Evolutionary conservation across 2,888 invertebrate species (phyloP).

Genomic region (Tiliacea citrago): DNA sequence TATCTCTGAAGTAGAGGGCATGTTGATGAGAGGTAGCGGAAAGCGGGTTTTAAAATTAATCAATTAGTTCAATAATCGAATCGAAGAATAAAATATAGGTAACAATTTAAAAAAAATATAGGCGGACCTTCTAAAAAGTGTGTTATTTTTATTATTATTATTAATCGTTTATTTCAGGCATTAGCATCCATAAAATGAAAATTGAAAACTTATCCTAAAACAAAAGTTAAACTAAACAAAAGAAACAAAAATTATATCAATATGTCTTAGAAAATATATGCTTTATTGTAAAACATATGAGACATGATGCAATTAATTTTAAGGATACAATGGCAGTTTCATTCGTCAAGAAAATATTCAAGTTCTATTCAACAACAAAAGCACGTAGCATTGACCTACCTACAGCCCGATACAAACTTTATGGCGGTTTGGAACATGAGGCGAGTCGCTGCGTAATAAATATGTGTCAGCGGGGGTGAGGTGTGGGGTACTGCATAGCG

Average conservation of each 20-base stretch:
- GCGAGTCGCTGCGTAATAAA: too few species aligned
- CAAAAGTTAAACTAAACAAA: too few species aligned
- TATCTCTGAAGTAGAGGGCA: constrained; percentile 55
- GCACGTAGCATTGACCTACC: not conserved
- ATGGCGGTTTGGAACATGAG: too few species aligned
- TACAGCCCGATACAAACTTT: not conserved
- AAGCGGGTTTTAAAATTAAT: constrained; percentile 2
- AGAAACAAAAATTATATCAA: too few species aligned
- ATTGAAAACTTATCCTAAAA: too few species aligned
- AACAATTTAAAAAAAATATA: not conserved
- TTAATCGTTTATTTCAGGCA: too few species aligned
- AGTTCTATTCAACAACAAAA: constrained; percentile 1
- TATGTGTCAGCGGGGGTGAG: too few species aligned
- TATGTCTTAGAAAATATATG: not conserved
- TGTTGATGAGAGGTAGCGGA: constrained; percentile 38
- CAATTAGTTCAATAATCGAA: not conserved
- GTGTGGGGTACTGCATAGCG: too few species aligned
- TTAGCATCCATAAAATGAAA: too few species aligned
- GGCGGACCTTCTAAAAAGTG: not conserved
- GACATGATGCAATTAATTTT: not conserved
- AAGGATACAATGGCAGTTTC: not conserved
- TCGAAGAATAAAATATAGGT: not conserved
- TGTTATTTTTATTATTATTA: too few species aligned
- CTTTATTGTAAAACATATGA: not conserved
- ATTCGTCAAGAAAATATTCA: not conserved